Evolutionary conservation across 1,140 invertebrate genomes (phyloP).

Genomic region (Bradysia coprophila): DNA sequence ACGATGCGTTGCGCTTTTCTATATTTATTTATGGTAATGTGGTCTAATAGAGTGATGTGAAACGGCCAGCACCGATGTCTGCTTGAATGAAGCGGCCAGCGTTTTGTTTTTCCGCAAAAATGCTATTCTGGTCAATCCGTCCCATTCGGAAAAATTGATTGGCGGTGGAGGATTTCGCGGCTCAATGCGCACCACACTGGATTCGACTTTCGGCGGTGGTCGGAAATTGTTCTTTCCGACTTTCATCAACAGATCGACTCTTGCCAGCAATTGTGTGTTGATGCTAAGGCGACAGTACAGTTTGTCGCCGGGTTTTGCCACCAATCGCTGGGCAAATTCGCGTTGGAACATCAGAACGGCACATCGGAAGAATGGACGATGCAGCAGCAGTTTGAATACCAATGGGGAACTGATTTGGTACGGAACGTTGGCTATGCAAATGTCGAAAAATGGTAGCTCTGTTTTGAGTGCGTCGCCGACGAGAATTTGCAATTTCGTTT

Average conservation of each 20-base stretch:
- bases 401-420: constrained; percentile 98
- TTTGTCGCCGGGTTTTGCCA: constrained; percentile 95
- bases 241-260: constrained; percentile 96
- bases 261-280: constrained; percentile 88
- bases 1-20: no score
- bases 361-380: constrained; percentile 73
- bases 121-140: constrained; percentile 84
- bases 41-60: no score
- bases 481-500: constrained; percentile 82
- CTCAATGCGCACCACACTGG: constrained; percentile 94
- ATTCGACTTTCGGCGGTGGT: constrained; percentile 97
- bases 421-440: constrained; percentile 99
- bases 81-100: constrained; percentile 66
- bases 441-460: constrained; percentile 92
- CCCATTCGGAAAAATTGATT: constrained; percentile 96
- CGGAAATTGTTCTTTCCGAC: constrained; percentile 94
- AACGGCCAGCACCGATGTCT: constrained; percentile 57
- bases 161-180: constrained; percentile 91
- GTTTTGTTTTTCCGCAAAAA: constrained; percentile 96
- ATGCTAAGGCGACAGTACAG: constrained; percentile 91
- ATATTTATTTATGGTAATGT: no score
- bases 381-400: constrained; percentile 91
- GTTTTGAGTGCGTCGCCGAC: constrained; percentile 91
- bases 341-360: constrained; percentile 98
- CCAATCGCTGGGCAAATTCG: constrained; percentile 94